Evolutionary conservation across 2,888 invertebrate genomes (phyloP).

Genomic region (Rotaria macrura): DNA sequence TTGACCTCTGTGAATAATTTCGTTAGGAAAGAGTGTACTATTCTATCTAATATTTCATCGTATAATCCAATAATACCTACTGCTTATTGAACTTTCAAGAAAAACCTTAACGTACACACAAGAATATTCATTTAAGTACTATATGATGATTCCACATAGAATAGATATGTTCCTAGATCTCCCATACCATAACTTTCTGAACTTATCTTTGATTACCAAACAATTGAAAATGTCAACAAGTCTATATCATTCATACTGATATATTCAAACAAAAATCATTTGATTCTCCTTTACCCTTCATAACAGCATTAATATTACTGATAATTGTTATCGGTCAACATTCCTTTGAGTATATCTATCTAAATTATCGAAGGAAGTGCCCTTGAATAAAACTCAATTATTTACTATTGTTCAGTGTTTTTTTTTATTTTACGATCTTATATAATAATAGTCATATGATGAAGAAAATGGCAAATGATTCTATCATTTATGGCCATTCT

Average conservation of each 20-base stretch:
- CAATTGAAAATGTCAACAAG: neutral
- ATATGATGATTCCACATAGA: neutral
- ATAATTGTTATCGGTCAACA: neutral
- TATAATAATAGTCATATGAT: neutral
- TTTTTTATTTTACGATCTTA: neutral
- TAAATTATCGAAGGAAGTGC: neutral
- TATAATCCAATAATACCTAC: too few species aligned
- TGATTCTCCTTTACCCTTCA: neutral
- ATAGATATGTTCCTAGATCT: neutral
- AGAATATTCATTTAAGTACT: too few species aligned
- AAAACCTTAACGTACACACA: too few species aligned
- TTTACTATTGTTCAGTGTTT: neutral
- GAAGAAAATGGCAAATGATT: neutral
- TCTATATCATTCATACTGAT: neutral
- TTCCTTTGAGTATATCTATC: neutral
- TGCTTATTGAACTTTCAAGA: too few species aligned
- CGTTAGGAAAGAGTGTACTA: too few species aligned
- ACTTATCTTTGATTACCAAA: neutral
- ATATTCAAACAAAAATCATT: neutral
- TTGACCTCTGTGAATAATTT: too few species aligned
- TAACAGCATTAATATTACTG: neutral
- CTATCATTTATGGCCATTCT: neutral
- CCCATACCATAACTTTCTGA: neutral
- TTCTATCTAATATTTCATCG: too few species aligned
- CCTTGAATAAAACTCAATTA: neutral